Conservation (phyloP, 2,113 vertebrate species). For the Ictidomys tridecemlineatus region DNA sequence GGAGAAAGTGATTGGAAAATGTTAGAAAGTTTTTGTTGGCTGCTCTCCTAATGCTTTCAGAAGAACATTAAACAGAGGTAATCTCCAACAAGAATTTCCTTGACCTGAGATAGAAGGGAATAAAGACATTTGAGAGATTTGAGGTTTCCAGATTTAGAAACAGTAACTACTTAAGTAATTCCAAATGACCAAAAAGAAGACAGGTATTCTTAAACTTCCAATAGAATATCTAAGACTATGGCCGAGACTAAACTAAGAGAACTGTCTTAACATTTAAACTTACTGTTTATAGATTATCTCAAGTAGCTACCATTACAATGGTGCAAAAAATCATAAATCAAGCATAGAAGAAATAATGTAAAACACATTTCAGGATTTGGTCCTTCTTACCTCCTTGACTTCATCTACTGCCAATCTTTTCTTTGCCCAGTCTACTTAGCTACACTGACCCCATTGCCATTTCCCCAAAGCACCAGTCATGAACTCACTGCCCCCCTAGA, state of each 20-base stretch:
- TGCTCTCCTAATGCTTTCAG: background rate
- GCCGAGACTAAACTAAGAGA: background rate
- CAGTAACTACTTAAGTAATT: background rate
- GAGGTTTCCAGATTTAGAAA: background rate
- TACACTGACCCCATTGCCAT: background rate
- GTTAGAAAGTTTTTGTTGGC: background rate
- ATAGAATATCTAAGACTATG: background rate
- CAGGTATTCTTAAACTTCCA: background rate
- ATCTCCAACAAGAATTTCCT: background rate
- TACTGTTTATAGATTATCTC: background rate
- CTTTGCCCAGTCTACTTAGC: background rate
- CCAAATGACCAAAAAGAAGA: background rate
- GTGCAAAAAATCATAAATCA: background rate
- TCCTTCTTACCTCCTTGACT: background rate
- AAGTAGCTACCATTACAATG: background rate
- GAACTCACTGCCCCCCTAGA: background rate
- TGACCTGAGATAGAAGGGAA: slow-evolving; percentile 8
- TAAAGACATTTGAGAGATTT: background rate
- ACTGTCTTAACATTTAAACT: background rate
- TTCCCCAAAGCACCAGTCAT: background rate
- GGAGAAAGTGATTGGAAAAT: background rate
- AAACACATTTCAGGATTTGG: background rate
- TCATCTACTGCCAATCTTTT: background rate
- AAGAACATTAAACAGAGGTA: background rate
- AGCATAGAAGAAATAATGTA: background rate